A percentile compares a stretch with the other conserved stretches of the same genome.
Evolutionary conservation across 2,113 vertebrate species (phyloP).

Genomic region (Corydoras sp.): DNA sequence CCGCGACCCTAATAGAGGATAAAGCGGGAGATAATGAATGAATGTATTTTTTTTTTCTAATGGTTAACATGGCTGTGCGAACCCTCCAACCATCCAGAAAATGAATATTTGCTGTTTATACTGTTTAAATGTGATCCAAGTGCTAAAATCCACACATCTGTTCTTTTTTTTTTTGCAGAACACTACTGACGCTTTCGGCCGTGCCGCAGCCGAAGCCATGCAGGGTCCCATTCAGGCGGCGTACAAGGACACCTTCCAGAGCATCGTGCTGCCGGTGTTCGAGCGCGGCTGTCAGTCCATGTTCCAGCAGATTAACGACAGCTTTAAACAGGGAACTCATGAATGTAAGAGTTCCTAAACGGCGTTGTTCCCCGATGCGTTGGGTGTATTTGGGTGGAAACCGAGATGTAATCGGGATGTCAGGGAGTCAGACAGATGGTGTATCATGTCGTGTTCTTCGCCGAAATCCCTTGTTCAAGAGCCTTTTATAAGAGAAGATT

Average conservation of each 20-base stretch:
- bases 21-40: no score
- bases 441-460: background rate
- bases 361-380: background rate
- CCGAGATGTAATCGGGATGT: constrained; percentile 1
- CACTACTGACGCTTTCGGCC: constrained; percentile 83
- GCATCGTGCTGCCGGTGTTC: constrained; percentile 84
- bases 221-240: constrained; percentile 89
- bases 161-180: constrained; percentile 61
- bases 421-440: constrained; percentile 4
- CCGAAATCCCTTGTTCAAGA: constrained; percentile 3
- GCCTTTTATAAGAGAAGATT: background rate
- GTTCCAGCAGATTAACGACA: constrained; percentile 98
- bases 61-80: no score
- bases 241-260: constrained; percentile 91
- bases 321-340: constrained; percentile 93
- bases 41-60: no score
- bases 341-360: constrained; percentile 77
- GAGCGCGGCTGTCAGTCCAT: constrained; percentile 96
- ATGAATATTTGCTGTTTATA: no score
- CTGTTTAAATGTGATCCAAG: no score
- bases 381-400: constrained; percentile 2
- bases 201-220: constrained; percentile 84
- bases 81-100: no score
- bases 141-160: no score
- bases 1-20: no score